Conservation (phyloP, 2,797 vertebrate species). For the Pipistrellus kuhlii region DNA sequence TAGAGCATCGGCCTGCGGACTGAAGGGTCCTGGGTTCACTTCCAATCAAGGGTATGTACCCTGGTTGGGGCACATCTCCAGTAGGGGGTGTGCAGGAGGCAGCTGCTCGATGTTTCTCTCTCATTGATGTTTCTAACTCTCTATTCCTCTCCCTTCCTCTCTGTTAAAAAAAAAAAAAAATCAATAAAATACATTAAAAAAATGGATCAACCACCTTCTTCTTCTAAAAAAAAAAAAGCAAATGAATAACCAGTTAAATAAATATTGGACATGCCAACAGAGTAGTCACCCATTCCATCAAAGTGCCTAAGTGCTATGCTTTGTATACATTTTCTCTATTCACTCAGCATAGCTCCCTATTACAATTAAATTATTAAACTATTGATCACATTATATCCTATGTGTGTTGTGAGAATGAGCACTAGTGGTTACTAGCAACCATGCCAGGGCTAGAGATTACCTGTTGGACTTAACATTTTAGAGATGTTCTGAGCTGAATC, state of each 20-base stretch:
- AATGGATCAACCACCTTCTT: no score
- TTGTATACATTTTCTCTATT: not conserved
- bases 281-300: not conserved
- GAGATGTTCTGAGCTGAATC: not conserved
- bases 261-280: not conserved
- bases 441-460: not conserved
- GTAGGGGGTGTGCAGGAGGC: no score
- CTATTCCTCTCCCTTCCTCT: no score
- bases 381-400: not conserved
- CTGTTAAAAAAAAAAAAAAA: no score
- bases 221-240: not conserved
- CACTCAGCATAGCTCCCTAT: not conserved
- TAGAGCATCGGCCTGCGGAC: no score
- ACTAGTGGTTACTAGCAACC: slow-evolving; percentile 20
- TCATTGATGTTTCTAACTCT: no score
- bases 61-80: no score
- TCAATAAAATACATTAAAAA: no score
- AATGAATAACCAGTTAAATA: not conserved
- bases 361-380: slow-evolving; percentile 23
- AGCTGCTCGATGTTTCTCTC: no score
- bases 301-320: not conserved
- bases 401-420: slow-evolving; percentile 22
- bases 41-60: no score
- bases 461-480: slow-evolving; percentile 3
- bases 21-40: no score